Evolutionary conservation across 2,797 vertebrate species (phyloP).

Genomic region (Alcedo atthis): DNA sequence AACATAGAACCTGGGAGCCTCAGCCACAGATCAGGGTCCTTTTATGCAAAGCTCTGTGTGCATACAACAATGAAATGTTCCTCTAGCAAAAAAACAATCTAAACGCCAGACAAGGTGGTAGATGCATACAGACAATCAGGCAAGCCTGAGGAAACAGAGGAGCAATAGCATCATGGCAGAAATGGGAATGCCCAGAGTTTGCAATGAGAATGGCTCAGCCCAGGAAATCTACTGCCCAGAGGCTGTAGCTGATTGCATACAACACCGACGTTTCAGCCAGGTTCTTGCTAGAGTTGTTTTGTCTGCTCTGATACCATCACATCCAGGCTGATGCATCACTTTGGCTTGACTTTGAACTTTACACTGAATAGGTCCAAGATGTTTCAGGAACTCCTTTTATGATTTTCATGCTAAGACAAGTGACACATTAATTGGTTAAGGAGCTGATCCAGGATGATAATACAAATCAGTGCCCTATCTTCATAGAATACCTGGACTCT

Average conservation of each 20-base stretch:
- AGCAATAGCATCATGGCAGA: not conserved
- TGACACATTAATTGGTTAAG: not conserved
- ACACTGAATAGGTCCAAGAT: not conserved
- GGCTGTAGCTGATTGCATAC: not conserved
- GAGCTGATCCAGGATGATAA: not conserved
- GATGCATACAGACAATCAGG: not conserved
- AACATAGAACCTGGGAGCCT: not conserved
- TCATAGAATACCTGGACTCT: not conserved
- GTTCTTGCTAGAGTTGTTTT: not conserved
- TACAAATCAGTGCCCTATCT: not conserved
- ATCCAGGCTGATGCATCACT: not conserved
- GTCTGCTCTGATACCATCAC: not conserved
- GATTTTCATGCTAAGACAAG: not conserved
- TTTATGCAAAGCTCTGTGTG: not conserved
- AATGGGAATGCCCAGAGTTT: not conserved
- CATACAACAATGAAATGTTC: not conserved
- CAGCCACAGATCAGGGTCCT: not conserved
- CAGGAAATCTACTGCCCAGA: not conserved
- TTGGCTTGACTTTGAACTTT: not conserved
- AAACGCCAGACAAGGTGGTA: not conserved
- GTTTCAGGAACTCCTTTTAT: not conserved
- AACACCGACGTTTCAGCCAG: not conserved
- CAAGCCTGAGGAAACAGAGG: not conserved
- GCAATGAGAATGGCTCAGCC: not conserved
- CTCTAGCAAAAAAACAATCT: not conserved